Conservation (phyloP, 1,140 invertebrate genomes). For the Homalodisca vitripennis region DNA sequence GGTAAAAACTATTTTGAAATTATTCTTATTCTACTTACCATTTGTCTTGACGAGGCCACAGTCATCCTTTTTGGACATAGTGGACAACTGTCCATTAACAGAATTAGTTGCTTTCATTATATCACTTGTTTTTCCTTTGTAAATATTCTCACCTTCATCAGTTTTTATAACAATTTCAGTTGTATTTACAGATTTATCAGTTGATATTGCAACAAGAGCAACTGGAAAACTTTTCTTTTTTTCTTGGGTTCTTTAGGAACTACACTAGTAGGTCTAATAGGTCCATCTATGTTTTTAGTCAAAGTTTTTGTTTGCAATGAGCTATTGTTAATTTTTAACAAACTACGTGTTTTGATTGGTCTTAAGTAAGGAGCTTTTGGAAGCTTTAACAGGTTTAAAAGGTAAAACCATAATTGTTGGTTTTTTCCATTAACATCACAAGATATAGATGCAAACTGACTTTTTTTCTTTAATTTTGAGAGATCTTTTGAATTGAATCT, state of each 20-base stretch:
- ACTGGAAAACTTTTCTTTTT: not conserved
- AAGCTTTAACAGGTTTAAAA: not conserved
- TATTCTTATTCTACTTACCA: too few species aligned
- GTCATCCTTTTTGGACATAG: too few species aligned
- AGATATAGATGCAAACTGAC: too few species aligned
- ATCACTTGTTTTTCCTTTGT: conserved; percentile 26
- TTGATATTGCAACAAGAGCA: conserved; percentile 21
- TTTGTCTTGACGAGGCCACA: too few species aligned
- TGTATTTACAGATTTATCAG: conserved; percentile 10
- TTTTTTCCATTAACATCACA: too few species aligned
- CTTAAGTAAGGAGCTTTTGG: not conserved
- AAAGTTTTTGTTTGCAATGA: not conserved
- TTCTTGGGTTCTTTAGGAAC: not conserved
- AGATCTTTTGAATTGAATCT: not conserved
- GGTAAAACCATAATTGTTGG: too few species aligned
- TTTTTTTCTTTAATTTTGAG: too few species aligned
- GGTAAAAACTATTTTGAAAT: too few species aligned
- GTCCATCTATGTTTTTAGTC: not conserved
- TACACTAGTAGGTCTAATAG: conserved; percentile 1
- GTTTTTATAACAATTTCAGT: conserved; percentile 30
- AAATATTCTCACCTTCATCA: conserved; percentile 18
- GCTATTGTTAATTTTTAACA: not conserved
- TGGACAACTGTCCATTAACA: too few species aligned
- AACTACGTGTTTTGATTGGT: not conserved
- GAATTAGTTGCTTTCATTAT: conserved; percentile 27